Base-by-base conservation (phyloP, 1,140 invertebrate species). In the Matsumurasca onukii region DNA sequence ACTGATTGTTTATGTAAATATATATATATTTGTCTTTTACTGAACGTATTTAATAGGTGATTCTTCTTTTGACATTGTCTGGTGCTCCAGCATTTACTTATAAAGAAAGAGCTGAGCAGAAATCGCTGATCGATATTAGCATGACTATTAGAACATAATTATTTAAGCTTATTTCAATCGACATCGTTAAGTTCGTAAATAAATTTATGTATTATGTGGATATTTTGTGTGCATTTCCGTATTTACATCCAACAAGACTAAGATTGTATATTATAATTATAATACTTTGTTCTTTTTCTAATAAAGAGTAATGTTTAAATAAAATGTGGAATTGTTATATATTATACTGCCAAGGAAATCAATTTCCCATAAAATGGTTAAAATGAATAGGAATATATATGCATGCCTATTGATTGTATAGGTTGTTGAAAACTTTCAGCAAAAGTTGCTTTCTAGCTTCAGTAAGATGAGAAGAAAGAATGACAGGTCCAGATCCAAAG, bases 1-100 rank as follows among this genome's bases (percentile, higher is more conserved):
- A 22, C n/a, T 59, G 55, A 27, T 59, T 29, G 55, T 59, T 59
- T 29, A 59, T 59, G 30, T 52, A 52, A n/a, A n/a, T 52, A 52
- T 59, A 59, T 59, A 59, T 39, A 39, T 39, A 39, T 39, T 59
- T 59, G 55, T 59, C 55, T 59, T 59, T 59, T 59, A 59, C 55
- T 59, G 55, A 59, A 59, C 55, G 55, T 59, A 27, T 59, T 27
- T 59, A 59, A 59, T 13, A 25, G 25, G 15, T 52, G 12, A 9
- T 13, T 59, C 15, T 13, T 39, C 17, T 39, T 39, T 39, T n/a
- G 22, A 59, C 55, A 59, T 27, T 27, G 25, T 27, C 55, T 22
- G 55, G 55, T 59, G 55, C 55, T 59, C 24, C 55, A 27, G 24
- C 25, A 59, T 22, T 59, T 59, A 22, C 5, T 17, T 39, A n/a